These are phyloP conservation scores for Guaruba guarouba DNA, from an alignment of 2,113 vertebrate genomes.

Conservation along the genomic window DNA sequence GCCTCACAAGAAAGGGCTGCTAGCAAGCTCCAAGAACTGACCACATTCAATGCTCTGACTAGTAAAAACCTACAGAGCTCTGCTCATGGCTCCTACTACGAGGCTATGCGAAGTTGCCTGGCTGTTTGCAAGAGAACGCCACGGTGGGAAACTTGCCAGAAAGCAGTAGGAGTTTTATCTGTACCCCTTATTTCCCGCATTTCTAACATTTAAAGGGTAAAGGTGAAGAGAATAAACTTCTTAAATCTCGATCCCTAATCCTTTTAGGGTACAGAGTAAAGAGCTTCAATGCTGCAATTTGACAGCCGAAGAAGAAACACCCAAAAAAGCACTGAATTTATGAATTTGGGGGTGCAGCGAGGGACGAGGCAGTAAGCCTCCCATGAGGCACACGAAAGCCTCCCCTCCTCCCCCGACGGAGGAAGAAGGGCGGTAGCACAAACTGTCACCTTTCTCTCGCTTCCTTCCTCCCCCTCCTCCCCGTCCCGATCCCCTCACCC, in stretches of 20 bases:
- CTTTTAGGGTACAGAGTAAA: background rate
- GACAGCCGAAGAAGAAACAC: background rate
- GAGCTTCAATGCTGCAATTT: background rate
- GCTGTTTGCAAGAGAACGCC: background rate
- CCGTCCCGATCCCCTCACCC: background rate
- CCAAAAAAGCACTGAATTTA: background rate
- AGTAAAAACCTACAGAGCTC: background rate
- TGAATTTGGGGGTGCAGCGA: background rate
- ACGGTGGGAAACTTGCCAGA: background rate
- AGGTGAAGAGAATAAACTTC: background rate
- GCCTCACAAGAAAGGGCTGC: background rate
- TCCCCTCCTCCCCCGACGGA: background rate
- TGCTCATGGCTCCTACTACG: rapidly evolving
- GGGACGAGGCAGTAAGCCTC: background rate
- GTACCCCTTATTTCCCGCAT: rapidly evolving
- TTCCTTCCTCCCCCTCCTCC: background rate
- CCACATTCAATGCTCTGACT: background rate
- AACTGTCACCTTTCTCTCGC: background rate
- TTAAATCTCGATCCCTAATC: background rate
- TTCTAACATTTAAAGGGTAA: background rate
- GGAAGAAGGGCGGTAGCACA: background rate
- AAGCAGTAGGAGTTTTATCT: background rate
- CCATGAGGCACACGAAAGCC: background rate
- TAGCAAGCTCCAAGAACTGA: background rate
- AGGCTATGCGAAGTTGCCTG: rapidly evolving